Base-by-base conservation (phyloP, 1,140 invertebrate species). In the Phthorimaea operculella region DNA sequence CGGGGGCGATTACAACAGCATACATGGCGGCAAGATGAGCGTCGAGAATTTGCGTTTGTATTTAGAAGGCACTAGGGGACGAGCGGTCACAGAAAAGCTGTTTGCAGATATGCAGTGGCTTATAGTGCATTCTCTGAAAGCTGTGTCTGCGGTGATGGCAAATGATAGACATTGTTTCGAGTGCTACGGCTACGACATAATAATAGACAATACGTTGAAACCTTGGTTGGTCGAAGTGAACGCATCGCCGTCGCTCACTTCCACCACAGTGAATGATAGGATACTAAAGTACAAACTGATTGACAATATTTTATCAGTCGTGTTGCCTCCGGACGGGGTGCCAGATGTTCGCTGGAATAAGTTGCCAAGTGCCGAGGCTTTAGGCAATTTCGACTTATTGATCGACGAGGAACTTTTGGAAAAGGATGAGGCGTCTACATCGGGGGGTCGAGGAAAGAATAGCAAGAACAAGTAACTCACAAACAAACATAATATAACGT, bases 251-350 rank as follows among this genome's bases (percentile, higher is more conserved):
- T 98, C 96, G 0, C 77, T 98, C 0, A 95, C 95, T 3, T 96
- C 96, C 0, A 99, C 97, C 0, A 99, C 97, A 0, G 94, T 95
- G 0, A 98, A 96, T 77, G 97, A 99, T 80, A 88, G 97, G 64
- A 97, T 98, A 68, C 88, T 98, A 58, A 99, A 99, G 74, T 96
- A 97, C 70, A 97, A 97, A 86, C 82, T 99, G 11, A 96, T 99
- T 55, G 95, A 97, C 70, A 98, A 98, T 79, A 96, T 98, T 56
- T 86, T 98, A 48, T 95, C 95, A 21, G 92, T 98, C 47, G 94
- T 98, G 0, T 72, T 98, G 28, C 95, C 96, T 1, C 91, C 94
- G 0, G 94, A 94, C 69, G 95, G 96, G 48, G 87, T 95, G 10
- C 96, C 96, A 33, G 96, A 98, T 84, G 94, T 95, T 0, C 89